Evolutionary conservation across 2,888 invertebrate genomes (phyloP).

Genomic region (Drosophila tripunctata): DNA sequence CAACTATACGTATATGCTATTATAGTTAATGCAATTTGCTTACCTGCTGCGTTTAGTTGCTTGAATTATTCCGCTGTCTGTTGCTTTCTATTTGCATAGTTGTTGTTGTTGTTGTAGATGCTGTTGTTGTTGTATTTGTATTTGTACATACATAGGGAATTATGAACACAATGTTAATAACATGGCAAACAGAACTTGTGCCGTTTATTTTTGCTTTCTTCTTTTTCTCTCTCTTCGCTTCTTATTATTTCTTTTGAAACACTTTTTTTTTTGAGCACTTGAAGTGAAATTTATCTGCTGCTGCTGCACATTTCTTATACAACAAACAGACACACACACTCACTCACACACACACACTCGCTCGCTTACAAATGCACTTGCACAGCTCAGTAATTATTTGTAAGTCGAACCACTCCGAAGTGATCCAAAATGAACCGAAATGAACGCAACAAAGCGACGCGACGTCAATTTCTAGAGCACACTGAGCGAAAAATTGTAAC

Average conservation of each 20-base stretch:
- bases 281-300: constrained; percentile 39
- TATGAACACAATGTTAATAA: constrained; percentile 77
- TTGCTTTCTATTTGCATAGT: constrained; percentile 75
- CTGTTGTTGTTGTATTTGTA: constrained; percentile 31
- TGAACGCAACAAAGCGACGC: constrained; percentile 12
- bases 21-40: constrained; percentile 16
- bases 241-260: constrained; percentile 30
- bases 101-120: constrained; percentile 16
- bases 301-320: constrained; percentile 19
- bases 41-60: constrained; percentile 29
- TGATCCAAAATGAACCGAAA: constrained; percentile 14
- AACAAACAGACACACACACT: constrained; percentile 35
- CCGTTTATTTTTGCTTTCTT: constrained; percentile 30
- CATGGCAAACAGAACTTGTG: constrained; percentile 53
- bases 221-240: constrained; percentile 8
- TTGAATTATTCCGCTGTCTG: constrained; percentile 60
- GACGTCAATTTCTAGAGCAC: constrained; percentile 53
- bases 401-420: constrained; percentile 27
- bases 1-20: too few species aligned
- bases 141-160: constrained; percentile 54
- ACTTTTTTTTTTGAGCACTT: constrained; percentile 38
- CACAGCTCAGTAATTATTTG: constrained; percentile 58
- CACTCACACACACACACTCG: too few species aligned
- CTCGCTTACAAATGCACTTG: too few species aligned
- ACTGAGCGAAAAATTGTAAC: constrained; percentile 43